Percentiles rank a stretch among this genome's conserved stretches.
Conservation (phyloP, 2,113 vertebrate genomes). For the Rhabdomys dilectus region DNA sequence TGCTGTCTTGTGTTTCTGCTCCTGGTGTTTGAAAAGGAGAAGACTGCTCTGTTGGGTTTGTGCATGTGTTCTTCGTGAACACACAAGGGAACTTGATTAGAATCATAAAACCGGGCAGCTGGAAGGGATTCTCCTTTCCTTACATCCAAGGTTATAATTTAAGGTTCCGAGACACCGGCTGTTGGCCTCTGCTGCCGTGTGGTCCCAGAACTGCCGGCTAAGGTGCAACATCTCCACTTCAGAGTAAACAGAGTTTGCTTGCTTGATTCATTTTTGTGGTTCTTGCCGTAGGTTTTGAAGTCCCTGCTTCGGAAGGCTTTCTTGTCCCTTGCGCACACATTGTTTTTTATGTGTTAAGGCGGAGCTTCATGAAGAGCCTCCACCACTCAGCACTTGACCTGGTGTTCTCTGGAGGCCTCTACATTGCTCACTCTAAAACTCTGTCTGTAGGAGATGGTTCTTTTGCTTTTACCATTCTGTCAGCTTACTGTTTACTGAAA, state of each 20-base stretch:
- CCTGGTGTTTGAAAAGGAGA: slow-evolving; percentile 56
- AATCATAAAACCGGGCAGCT: slow-evolving; percentile 40
- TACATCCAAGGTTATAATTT: neutral
- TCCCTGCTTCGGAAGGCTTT: neutral
- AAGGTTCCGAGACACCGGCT: neutral
- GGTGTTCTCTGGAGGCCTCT: neutral
- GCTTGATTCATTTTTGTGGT: neutral
- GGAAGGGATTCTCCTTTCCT: slow-evolving; percentile 26
- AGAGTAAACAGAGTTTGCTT: neutral
- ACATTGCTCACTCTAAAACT: neutral
- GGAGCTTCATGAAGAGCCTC: neutral
- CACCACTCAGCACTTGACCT: neutral
- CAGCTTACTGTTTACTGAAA: neutral
- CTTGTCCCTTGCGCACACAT: neutral
- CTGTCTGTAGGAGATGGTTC: neutral
- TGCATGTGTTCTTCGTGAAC: slow-evolving; percentile 50
- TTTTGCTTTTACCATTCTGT: neutral
- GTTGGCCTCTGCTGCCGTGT: neutral
- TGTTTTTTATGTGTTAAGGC: neutral
- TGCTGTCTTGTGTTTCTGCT: neutral
- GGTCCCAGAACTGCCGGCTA: neutral
- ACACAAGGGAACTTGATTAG: slow-evolving; percentile 43
- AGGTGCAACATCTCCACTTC: neutral
- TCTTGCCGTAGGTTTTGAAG: neutral
- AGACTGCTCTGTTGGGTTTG: slow-evolving; percentile 39